Evolutionary conservation across 2,888 invertebrate species (phyloP).

Genomic region (Anarsia innoxiella): DNA sequence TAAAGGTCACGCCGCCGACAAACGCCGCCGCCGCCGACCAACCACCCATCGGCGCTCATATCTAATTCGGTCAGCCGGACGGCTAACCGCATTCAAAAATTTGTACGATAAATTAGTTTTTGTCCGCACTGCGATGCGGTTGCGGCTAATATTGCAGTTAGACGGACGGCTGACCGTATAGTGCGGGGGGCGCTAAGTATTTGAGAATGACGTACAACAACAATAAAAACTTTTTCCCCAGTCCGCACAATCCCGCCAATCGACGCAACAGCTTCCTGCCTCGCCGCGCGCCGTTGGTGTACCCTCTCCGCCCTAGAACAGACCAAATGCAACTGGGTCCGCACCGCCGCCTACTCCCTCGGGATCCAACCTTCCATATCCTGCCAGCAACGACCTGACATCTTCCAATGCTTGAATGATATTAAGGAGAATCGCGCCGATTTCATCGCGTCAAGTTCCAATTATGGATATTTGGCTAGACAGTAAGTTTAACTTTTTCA

Average conservation of each 20-base stretch:
- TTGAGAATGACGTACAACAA: background rate
- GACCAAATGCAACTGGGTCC: conserved; percentile 77
- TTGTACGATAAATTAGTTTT: no score
- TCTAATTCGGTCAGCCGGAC: background rate
- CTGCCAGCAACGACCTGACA: conserved; percentile 58
- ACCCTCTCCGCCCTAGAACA: conserved; percentile 69
- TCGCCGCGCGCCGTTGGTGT: conserved; percentile 76
- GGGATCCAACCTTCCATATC: conserved; percentile 73
- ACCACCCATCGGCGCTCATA: background rate
- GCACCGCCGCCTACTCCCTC: conserved; percentile 66
- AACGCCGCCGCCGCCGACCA: no score
- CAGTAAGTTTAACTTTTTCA: conserved; percentile 21
- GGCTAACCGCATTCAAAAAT: no score
- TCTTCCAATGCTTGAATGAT: conserved; percentile 71
- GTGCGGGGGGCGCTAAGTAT: no score
- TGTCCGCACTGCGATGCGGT: no score
- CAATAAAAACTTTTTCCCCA: conserved; percentile 22
- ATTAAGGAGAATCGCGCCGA: conserved; percentile 70
- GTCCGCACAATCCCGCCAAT: conserved; percentile 41
- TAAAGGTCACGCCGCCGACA: no score
- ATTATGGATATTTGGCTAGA: conserved; percentile 78
- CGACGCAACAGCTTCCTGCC: conserved; percentile 37
- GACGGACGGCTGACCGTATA: background rate
- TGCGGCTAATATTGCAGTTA: no score
- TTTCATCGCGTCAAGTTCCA: conserved; percentile 76